phyloP scores from a whole-genome alignment of 2,797 vertebrate genomes.

The Cichlasoma orientale region DNA sequence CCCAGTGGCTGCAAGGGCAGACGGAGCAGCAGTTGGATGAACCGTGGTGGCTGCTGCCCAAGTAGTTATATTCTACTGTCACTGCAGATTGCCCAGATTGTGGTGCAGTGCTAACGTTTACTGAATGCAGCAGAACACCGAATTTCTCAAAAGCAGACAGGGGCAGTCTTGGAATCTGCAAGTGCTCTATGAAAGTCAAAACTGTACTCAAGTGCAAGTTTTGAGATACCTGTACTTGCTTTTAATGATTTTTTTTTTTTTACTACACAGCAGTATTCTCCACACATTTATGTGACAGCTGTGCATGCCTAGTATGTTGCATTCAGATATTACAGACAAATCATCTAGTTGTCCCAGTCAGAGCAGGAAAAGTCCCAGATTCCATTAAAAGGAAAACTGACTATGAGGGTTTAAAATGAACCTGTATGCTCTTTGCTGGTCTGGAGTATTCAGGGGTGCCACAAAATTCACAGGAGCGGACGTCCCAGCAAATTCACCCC shows the following conservation, averaged over 20 bases:
- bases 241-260: too few species aligned
- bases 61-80: conserved; percentile 31
- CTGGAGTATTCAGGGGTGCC: not conserved
- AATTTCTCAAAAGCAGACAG: conserved; percentile 2
- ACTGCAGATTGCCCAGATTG: conserved; percentile 34
- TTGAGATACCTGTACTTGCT: not conserved
- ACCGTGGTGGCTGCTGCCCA: conserved; percentile 45
- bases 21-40: conserved; percentile 49
- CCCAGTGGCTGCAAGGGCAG: conserved; percentile 52
- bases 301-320: too few species aligned
- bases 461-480: too few species aligned
- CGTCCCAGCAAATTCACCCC: not conserved
- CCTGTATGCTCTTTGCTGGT: too few species aligned
- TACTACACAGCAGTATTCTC: too few species aligned
- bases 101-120: conserved; percentile 48
- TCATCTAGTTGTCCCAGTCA: too few species aligned
- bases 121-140: conserved; percentile 26
- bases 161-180: not conserved
- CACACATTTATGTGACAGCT: too few species aligned
- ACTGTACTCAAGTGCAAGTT: not conserved
- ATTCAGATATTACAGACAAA: too few species aligned
- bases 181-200: not conserved
- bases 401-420: too few species aligned
- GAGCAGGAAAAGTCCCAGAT: too few species aligned
- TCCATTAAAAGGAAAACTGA: too few species aligned